These are phyloP conservation scores for Hoplodrina blanda DNA, from an alignment of 2,888 invertebrate genomes.

Conservation along the genomic window DNA sequence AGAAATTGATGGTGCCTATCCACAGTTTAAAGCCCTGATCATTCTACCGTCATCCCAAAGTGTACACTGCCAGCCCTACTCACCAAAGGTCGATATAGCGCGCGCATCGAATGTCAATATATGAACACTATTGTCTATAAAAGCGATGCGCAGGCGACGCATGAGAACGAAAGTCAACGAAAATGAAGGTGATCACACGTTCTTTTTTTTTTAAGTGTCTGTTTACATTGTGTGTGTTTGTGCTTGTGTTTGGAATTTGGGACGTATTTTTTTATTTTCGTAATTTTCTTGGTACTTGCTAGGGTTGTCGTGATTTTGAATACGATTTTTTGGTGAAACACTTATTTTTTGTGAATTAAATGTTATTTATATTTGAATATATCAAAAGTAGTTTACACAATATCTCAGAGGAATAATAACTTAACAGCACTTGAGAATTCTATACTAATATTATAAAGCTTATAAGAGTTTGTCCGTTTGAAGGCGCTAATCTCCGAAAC, in stretches of 20 bases:
- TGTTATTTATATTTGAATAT: no score
- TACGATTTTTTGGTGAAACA: not conserved
- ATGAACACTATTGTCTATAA: conserved; percentile 84
- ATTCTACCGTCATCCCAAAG: conserved; percentile 7
- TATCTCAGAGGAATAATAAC: no score
- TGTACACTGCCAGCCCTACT: conserved; percentile 54
- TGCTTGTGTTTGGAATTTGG: conserved; percentile 50
- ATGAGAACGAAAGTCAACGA: conserved; percentile 82
- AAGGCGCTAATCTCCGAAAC: no score
- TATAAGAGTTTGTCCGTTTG: no score
- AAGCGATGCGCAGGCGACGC: conserved; percentile 74
- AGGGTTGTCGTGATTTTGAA: not conserved
- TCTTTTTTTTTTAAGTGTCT: conserved; percentile 66
- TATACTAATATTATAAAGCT: no score
- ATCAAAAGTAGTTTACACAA: no score
- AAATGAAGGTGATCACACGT: conserved; percentile 89
- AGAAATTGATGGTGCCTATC: not conserved
- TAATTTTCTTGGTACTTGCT: not conserved
- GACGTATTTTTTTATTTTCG: not conserved
- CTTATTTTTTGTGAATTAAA: not conserved
- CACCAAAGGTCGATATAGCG: conserved; percentile 78
- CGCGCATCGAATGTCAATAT: conserved; percentile 82
- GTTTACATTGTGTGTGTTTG: conserved; percentile 56
- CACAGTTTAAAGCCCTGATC: conserved; percentile 18
- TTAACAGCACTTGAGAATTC: no score